A percentile compares a stretch with the other conserved stretches of the same genome.
phyloP scores from a whole-genome alignment of 1,140 invertebrate species.

The Drosophila sp. region DNA sequence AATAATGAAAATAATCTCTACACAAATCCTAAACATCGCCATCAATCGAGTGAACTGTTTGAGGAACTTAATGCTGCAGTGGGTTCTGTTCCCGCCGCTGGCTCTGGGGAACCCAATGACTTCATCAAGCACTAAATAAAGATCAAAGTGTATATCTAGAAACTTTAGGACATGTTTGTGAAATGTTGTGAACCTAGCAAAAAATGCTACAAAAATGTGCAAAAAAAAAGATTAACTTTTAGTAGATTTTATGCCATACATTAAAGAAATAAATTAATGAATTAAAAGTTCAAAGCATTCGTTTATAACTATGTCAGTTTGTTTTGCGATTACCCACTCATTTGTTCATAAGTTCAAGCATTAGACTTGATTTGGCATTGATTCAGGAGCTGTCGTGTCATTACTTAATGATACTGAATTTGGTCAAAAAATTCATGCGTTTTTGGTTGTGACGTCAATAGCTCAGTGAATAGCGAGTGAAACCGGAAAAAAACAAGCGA shows the following conservation, averaged over 20 bases:
- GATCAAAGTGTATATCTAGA: neutral
- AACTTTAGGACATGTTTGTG: neutral
- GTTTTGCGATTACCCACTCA: no score
- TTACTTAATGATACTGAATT: no score
- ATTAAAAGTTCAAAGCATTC: no score
- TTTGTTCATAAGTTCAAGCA: no score
- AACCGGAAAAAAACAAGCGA: no score
- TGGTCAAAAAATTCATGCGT: no score
- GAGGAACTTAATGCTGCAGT: conserved; percentile 61
- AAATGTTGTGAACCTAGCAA: conserved; percentile 54
- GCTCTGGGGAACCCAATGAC: conserved; percentile 56
- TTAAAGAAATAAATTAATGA: neutral
- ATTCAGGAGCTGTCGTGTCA: no score
- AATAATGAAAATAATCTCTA: conserved; percentile 49
- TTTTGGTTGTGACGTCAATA: no score
- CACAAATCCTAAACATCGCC: conserved; percentile 52
- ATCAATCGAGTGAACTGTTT: conserved; percentile 73
- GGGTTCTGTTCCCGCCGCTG: conserved; percentile 19
- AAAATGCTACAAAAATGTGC: conserved; percentile 69
- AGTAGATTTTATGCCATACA: neutral
- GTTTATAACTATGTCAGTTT: no score
- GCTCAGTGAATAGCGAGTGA: no score
- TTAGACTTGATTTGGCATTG: no score
- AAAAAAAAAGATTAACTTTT: conserved; percentile 51
- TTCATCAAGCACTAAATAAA: conserved; percentile 68